phyloP scores from a whole-genome alignment of 1,140 invertebrate genomes.

The Ostrea denselamellosa region DNA sequence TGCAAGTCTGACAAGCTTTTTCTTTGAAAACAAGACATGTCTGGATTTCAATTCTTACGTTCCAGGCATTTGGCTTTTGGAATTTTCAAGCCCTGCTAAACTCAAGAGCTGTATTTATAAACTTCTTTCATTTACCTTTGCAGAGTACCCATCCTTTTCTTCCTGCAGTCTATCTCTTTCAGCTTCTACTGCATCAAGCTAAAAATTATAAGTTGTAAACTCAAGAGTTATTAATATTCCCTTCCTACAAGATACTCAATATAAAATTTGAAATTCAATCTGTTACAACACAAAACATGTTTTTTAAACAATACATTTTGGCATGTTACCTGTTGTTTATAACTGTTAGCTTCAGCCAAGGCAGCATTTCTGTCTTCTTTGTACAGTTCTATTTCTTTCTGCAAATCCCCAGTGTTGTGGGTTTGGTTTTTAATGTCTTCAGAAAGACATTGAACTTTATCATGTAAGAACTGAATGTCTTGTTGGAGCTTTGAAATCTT shows the following conservation, averaged over 20 bases:
- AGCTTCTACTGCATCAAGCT: slow-evolving; percentile 63
- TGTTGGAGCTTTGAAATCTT: slow-evolving; percentile 15
- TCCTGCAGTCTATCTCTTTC: slow-evolving; percentile 51
- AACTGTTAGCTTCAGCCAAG: slow-evolving; percentile 53
- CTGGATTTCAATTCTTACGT: too few species aligned
- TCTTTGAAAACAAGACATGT: too few species aligned
- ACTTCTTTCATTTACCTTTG: background rate
- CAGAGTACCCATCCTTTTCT: slow-evolving; percentile 38
- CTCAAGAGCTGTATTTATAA: too few species aligned
- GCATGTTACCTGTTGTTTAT: slow-evolving; percentile 59
- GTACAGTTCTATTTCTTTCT: slow-evolving; percentile 50
- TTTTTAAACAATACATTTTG: background rate
- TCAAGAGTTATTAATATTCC: background rate
- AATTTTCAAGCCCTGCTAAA: too few species aligned
- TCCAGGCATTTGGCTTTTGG: too few species aligned
- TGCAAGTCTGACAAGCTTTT: background rate
- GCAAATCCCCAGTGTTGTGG: slow-evolving; percentile 12
- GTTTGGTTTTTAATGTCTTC: slow-evolving; percentile 48
- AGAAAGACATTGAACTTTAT: background rate
- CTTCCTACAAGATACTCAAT: background rate
- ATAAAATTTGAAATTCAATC: background rate
- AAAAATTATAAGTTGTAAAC: background rate
- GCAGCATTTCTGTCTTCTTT: slow-evolving; percentile 32
- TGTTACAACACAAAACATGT: background rate
- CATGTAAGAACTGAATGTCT: slow-evolving; percentile 11